Evolutionary conservation across 2,113 vertebrate genomes (phyloP), one percentile per base, ranked within the genome.

Genomic region (Suncus etruscus): DNA sequence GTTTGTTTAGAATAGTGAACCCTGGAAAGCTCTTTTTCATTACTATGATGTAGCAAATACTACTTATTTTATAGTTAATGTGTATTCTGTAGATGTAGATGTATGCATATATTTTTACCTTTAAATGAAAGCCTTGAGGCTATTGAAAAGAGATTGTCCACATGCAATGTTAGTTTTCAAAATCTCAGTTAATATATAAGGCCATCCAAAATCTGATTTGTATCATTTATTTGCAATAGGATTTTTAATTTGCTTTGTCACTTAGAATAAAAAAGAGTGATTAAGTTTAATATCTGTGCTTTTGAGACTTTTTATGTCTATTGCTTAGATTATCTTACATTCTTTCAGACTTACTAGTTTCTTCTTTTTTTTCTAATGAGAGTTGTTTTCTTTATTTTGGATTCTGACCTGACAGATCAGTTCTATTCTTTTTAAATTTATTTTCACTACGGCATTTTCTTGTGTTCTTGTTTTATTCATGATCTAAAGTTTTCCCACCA

Each of bases 301-400:
- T 69, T 10, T 61, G 29, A 14, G 76, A 70, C 25, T 84, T 89
- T 22, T 3, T 51, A 27, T 72, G 7, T 66, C n/a, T 80, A 0
- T 61, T 82, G 7, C 16, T 8, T n/a, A 5, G 3, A 72, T 9
- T 89, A 54, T 70, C 4, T 89, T 76, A 8, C 29, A 50, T 47
- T 86, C 75, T 81, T 86, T 84, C 58, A 89, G 76, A 16, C 6
- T 31, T 54, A n/a, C 61, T 81, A 24, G 63, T 91, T 61, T 75
- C 50, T 20, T 61, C 58, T 61, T 61, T 25, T 85, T 39, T 25
- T 74, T 88, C 32, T 91, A 70, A 61, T 63, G 15, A 69, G 22
- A 81, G 16, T 77, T 47, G 31, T 0, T 84, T 75, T 54, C 20
- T 80, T 69, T 93, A 69, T 47, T 31, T 72, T 65, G 54, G 32